Conservation (phyloP, 1,140 invertebrate genomes). For the Camponotus floridanus region DNA sequence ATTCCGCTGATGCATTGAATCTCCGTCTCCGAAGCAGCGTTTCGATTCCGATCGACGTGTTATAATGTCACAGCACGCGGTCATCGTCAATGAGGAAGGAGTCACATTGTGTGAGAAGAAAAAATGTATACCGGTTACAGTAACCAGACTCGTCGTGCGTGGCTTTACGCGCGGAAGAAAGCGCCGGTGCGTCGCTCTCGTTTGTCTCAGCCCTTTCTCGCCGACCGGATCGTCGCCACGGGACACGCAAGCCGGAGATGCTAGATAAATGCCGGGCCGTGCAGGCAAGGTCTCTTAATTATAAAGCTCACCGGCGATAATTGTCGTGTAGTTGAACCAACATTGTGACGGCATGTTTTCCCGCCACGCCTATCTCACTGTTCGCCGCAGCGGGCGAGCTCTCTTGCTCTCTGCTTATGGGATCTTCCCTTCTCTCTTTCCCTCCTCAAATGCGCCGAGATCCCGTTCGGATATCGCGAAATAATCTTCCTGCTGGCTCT, state of each 20-base stretch:
- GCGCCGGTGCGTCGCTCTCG: neutral
- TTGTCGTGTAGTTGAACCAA: constrained; percentile 83
- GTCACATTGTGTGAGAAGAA: constrained; percentile 15
- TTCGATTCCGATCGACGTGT: neutral
- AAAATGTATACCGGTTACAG: constrained; percentile 64
- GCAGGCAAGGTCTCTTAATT: constrained; percentile 77
- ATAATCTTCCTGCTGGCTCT: constrained; percentile 11
- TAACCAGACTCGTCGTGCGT: constrained; percentile 52
- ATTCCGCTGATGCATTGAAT: neutral
- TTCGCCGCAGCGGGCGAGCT: constrained; percentile 75
- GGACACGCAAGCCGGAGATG: constrained; percentile 64
- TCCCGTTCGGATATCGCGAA: constrained; percentile 33
- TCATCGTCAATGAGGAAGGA: constrained; percentile 31
- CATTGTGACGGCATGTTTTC: constrained; percentile 83
- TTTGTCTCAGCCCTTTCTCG: neutral
- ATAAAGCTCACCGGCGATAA: constrained; percentile 82
- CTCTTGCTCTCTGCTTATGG: constrained; percentile 73
- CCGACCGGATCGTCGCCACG: constrained; percentile 67
- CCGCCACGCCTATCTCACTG: constrained; percentile 79
- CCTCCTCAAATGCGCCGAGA: constrained; percentile 30
- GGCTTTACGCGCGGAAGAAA: neutral
- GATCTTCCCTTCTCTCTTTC: constrained; percentile 56
- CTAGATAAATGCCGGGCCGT: constrained; percentile 57
- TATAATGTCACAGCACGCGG: constrained; percentile 72
- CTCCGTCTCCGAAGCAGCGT: neutral